These are phyloP conservation scores for Mystacides longicornis DNA, from an alignment of 2,888 invertebrate genomes.

Conservation along the genomic window DNA sequence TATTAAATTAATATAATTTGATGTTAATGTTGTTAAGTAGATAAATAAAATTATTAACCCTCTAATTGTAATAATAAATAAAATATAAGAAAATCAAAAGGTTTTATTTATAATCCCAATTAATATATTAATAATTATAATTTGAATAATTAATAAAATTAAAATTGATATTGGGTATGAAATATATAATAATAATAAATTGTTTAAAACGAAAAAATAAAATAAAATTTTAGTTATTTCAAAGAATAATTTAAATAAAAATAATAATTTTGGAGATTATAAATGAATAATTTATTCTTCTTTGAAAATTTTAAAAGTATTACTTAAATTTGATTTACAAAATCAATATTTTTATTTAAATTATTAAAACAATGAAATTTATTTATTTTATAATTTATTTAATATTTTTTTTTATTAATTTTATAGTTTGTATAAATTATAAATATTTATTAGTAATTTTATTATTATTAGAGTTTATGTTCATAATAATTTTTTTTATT, in stretches of 20 bases:
- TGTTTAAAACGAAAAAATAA: background rate
- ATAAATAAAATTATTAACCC: conserved; percentile 59
- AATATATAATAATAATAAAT: background rate
- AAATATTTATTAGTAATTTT: conserved; percentile 54
- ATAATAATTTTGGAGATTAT: conserved; percentile 67
- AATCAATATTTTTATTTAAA: conserved; percentile 59
- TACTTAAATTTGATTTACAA: conserved; percentile 59
- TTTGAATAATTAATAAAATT: conserved; percentile 1
- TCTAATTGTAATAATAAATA: conserved; percentile 56
- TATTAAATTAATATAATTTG: conserved; percentile 50
- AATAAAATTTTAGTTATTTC: conserved; percentile 34
- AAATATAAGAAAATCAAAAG: conserved; percentile 54
- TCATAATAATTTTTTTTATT: conserved; percentile 49
- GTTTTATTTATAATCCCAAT: conserved; percentile 41
- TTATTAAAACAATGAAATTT: conserved; percentile 53
- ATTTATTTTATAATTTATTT: conserved; percentile 39
- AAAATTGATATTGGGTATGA: conserved; percentile 1
- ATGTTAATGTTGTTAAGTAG: conserved; percentile 55
- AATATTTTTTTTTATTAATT: conserved; percentile 45
- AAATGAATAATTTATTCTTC: conserved; percentile 49
- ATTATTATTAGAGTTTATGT: conserved; percentile 55
- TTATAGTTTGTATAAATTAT: conserved; percentile 49
- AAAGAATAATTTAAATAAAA: conserved; percentile 58
- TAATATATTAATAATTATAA: conserved; percentile 32
- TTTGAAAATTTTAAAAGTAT: conserved; percentile 53